Evolutionary conservation across 2,888 invertebrate genomes (phyloP).

Genomic region (Dendrolimus houi): DNA sequence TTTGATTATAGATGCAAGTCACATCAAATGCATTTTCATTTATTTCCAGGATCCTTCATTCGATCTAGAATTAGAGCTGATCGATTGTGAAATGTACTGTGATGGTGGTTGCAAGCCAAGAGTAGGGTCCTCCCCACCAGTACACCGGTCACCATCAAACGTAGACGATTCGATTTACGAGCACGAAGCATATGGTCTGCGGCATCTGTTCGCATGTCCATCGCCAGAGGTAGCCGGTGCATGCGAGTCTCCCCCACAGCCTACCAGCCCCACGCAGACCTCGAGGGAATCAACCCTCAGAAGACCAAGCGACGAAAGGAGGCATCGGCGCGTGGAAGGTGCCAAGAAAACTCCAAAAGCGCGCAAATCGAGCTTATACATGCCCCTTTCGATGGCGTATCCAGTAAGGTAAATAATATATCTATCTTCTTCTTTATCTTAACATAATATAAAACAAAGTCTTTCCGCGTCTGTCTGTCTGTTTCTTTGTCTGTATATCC

Average conservation of each 20-base stretch:
- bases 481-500: no score
- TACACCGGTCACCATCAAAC: slow-evolving; percentile 37
- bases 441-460: no score
- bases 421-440: no score
- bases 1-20: no score
- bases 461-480: no score
- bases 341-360: slow-evolving; percentile 43
- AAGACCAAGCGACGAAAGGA: slow-evolving; percentile 74
- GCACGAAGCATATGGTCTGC: slow-evolving; percentile 43
- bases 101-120: slow-evolving; percentile 57
- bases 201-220: slow-evolving; percentile 39
- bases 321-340: slow-evolving; percentile 55
- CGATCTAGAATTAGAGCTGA: slow-evolving; percentile 54
- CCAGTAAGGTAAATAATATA: slow-evolving; percentile 19
- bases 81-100: slow-evolving; percentile 60
- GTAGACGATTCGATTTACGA: slow-evolving; percentile 41
- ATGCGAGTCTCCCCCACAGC: slow-evolving; percentile 83
- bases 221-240: slow-evolving; percentile 39
- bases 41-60: slow-evolving; percentile 43
- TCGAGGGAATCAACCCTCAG: slow-evolving; percentile 84
- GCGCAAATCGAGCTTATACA: slow-evolving; percentile 82
- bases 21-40: no score
- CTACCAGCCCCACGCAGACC: slow-evolving; percentile 88
- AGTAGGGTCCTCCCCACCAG: slow-evolving; percentile 51
- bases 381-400: slow-evolving; percentile 74